Evolutionary conservation across 2,113 vertebrate species (phyloP).

Genomic region (Grus americana): DNA sequence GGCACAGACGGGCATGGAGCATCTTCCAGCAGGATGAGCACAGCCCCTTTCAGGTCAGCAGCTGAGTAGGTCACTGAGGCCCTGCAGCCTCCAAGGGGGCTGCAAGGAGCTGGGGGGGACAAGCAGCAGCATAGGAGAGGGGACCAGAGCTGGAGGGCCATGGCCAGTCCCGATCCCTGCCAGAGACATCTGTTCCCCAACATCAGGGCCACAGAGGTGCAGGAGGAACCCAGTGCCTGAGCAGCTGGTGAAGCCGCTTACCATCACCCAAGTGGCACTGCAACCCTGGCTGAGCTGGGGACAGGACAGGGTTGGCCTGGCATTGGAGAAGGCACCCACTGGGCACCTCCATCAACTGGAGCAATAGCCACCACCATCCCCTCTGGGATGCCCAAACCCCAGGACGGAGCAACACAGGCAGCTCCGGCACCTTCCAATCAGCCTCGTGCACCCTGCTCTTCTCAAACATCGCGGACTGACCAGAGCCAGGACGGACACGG

Average conservation of each 20-base stretch:
- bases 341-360: accelerated
- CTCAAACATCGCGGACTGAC: not conserved
- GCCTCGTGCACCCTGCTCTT: accelerated
- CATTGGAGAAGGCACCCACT: not conserved
- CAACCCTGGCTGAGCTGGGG: not conserved
- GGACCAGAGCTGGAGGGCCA: not conserved
- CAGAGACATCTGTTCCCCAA: not conserved
- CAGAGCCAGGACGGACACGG: not conserved
- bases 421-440: not conserved
- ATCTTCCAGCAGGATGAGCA: constrained; percentile 22
- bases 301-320: not conserved
- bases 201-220: not conserved
- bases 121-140: not conserved
- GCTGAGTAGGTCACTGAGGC: constrained; percentile 40
- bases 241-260: not conserved
- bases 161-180: not conserved
- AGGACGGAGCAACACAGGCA: not conserved
- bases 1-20: not conserved
- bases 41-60: constrained; percentile 43
- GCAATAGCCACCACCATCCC: not conserved
- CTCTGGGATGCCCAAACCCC: not conserved
- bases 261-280: not conserved
- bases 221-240: not conserved
- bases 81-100: not conserved
- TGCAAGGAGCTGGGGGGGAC: not conserved